Evolutionary conservation across 2,888 invertebrate genomes (phyloP).

Genomic region (Rhogogaster chlorosoma): DNA sequence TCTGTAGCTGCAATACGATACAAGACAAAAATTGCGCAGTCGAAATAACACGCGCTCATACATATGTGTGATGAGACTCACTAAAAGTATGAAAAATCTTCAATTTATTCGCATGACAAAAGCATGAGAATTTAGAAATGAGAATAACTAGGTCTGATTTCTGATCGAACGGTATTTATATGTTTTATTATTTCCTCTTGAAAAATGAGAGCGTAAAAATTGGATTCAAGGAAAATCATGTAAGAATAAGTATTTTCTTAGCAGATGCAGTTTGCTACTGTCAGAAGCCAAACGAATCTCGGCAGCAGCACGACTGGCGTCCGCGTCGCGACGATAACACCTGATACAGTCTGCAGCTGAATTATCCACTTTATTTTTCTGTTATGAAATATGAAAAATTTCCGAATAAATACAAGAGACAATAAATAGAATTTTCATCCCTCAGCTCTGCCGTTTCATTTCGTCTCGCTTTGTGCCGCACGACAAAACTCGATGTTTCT

Average conservation of each 20-base stretch:
- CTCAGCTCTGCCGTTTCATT: not conserved
- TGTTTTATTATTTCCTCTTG: not conserved
- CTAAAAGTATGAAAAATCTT: not conserved
- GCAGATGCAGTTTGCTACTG: not conserved
- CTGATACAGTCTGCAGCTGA: not conserved
- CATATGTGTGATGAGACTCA: not conserved
- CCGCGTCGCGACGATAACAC: not conserved
- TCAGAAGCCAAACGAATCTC: constrained; percentile 27
- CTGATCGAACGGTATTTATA: not conserved
- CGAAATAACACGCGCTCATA: not conserved
- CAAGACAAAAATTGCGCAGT: constrained; percentile 23
- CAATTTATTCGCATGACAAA: not conserved
- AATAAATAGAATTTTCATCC: constrained; percentile 28
- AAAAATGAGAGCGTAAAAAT: not conserved
- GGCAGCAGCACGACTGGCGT: not conserved
- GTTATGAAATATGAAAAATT: not conserved
- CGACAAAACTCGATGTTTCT: constrained; percentile 24
- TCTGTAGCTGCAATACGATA: constrained; percentile 47
- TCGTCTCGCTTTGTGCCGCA: not conserved
- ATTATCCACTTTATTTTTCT: not conserved
- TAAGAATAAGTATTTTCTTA: not conserved
- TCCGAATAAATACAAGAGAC: constrained; percentile 2
- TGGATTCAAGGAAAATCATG: not conserved
- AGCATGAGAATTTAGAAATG: not conserved
- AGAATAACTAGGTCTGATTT: not conserved